Conservation (phyloP, 1,140 invertebrate genomes). For the Mamestra configurata region DNA sequence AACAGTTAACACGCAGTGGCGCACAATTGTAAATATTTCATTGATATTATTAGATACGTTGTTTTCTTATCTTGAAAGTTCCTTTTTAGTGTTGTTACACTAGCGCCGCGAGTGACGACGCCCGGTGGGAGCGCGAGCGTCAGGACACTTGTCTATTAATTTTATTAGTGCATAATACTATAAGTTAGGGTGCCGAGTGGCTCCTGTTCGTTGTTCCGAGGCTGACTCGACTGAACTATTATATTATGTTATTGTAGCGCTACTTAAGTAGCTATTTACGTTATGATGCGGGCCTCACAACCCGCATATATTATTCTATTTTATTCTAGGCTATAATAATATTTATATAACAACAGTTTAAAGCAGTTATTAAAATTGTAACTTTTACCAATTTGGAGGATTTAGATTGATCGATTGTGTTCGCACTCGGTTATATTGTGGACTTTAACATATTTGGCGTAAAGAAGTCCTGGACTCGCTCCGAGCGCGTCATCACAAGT, state of each 20-base stretch:
- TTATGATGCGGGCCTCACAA: background rate
- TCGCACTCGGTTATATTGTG: background rate
- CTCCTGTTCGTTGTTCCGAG: background rate
- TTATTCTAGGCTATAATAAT: background rate
- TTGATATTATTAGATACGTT: background rate
- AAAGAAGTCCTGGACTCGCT: no score
- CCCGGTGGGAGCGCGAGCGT: background rate
- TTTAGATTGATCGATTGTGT: background rate
- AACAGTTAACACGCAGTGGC: background rate
- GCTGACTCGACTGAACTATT: background rate
- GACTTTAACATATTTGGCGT: no score
- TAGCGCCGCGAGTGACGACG: background rate
- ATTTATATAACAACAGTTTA: background rate
- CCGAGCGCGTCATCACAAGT: no score
- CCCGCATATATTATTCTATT: background rate
- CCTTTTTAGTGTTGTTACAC: slow-evolving; percentile 1
- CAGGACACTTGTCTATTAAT: background rate
- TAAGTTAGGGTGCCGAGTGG: background rate
- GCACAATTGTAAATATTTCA: slow-evolving; percentile 7
- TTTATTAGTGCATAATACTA: background rate
- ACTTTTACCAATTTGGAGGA: background rate
- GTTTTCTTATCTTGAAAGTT: slow-evolving; percentile 27
- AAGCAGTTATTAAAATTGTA: background rate
- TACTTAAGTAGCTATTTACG: background rate
- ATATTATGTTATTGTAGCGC: background rate